Conservation (phyloP, 1,140 invertebrate genomes). For the Lanistes nyassanus region DNA sequence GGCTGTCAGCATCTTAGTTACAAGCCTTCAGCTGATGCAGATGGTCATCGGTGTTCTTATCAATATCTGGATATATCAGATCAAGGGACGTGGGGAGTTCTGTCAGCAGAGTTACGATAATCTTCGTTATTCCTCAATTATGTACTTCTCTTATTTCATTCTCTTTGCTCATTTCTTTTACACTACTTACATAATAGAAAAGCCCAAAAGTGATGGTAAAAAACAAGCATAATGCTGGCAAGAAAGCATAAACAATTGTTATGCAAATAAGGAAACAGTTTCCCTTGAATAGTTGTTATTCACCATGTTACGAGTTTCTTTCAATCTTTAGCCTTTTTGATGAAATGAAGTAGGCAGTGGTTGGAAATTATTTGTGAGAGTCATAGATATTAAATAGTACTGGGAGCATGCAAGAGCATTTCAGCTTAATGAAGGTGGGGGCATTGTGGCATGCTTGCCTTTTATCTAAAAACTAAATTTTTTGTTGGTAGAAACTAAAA, state of each 20-base stretch:
- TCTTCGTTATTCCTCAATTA: slow-evolving; percentile 87
- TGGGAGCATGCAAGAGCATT: too few species aligned
- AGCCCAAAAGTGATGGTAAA: neutral
- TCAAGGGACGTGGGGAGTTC: slow-evolving; percentile 72
- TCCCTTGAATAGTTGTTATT: too few species aligned
- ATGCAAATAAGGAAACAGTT: too few species aligned
- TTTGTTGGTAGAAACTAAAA: neutral
- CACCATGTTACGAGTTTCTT: too few species aligned
- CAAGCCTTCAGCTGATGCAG: slow-evolving; percentile 89
- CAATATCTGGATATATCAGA: slow-evolving; percentile 82
- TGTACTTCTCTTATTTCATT: slow-evolving; percentile 83
- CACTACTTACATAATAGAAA: slow-evolving; percentile 59
- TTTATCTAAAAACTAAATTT: neutral
- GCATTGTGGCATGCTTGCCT: too few species aligned
- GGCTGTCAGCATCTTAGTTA: slow-evolving; percentile 91
- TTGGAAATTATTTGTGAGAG: neutral
- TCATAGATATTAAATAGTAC: neutral
- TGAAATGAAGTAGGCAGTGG: too few species aligned
- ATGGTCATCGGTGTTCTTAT: slow-evolving; percentile 94
- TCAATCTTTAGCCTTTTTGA: neutral
- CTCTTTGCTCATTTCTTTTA: slow-evolving; percentile 71
- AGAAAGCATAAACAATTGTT: too few species aligned
- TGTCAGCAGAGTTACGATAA: slow-evolving; percentile 90
- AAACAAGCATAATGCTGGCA: slow-evolving; percentile 20
- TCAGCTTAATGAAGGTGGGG: too few species aligned